A percentile compares a stretch with the other conserved stretches of the same genome.
These are phyloP conservation scores for Onychorhynchus coronatus DNA, from an alignment of 2,113 vertebrate species.

Conservation along the genomic window DNA sequence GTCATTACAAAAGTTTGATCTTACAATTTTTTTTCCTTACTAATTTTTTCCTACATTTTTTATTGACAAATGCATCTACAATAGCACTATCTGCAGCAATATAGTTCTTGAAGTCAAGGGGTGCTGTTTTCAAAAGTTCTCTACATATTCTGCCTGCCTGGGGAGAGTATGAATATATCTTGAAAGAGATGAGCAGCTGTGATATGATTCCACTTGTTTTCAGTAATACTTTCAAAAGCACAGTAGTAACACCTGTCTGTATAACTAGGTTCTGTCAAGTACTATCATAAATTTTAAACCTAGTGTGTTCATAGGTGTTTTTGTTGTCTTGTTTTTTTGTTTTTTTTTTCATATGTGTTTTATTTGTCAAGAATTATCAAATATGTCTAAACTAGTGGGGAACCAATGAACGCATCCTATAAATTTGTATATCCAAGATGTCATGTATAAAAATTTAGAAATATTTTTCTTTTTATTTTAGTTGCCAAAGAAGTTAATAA, in stretches of 20 bases:
- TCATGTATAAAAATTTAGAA: not conserved
- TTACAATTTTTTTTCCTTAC: not conserved
- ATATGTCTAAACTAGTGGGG: not conserved
- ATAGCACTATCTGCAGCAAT: not conserved
- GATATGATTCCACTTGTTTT: not conserved
- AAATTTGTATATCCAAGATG: not conserved
- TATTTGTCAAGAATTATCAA: not conserved
- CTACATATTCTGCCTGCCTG: not conserved
- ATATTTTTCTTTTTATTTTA: not conserved
- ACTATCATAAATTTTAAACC: not conserved
- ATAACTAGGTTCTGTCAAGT: not conserved
- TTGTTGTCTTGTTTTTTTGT: not conserved
- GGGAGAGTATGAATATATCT: not conserved
- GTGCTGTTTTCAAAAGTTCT: not conserved
- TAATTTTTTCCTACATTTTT: not conserved
- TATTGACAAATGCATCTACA: not conserved
- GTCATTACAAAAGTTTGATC: not conserved
- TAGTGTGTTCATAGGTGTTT: not conserved
- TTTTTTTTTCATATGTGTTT: too few relatives aligned
- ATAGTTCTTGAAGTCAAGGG: not conserved
- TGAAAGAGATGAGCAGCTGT: not conserved
- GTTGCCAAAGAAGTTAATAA: not conserved
- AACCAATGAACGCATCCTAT: not conserved
- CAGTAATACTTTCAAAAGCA: not conserved
- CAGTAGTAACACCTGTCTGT: not conserved